Conservation (phyloP, 2,888 invertebrate genomes). For the Rotaria magnacalcarata region DNA sequence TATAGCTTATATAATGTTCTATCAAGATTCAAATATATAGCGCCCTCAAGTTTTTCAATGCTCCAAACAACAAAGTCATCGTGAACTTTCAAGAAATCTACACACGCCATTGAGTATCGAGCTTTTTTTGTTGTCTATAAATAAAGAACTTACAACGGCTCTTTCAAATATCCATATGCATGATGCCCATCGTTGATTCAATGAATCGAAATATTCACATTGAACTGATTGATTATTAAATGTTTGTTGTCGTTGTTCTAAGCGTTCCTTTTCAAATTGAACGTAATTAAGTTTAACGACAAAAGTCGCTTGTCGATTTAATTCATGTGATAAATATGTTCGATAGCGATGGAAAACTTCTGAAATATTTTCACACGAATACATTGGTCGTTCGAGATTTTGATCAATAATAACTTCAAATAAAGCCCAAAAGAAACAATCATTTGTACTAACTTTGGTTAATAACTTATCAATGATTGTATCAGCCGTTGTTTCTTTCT, state of each 20-base stretch:
- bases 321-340: background rate
- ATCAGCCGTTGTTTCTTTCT: background rate
- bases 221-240: background rate
- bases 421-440: background rate
- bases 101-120: too few species aligned
- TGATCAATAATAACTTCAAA: slow-evolving; percentile 14
- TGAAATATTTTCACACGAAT: background rate
- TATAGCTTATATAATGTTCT: too few species aligned
- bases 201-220: background rate
- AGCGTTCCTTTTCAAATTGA: slow-evolving; percentile 14
- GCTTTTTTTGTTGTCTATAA: too few species aligned
- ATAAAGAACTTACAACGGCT: background rate
- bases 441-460: background rate
- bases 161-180: background rate
- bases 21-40: too few species aligned
- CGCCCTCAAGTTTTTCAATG: too few species aligned
- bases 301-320: background rate
- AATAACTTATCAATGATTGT: background rate
- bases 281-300: background rate
- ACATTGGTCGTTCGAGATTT: slow-evolving; percentile 21
- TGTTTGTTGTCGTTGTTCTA: background rate
- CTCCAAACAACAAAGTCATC: too few species aligned
- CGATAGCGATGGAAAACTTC: slow-evolving; percentile 2
- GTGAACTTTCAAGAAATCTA: too few species aligned
- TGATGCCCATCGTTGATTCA: background rate